Conservation (phyloP, 2,113 vertebrate genomes). For the Sceloporus tristichus region DNA sequence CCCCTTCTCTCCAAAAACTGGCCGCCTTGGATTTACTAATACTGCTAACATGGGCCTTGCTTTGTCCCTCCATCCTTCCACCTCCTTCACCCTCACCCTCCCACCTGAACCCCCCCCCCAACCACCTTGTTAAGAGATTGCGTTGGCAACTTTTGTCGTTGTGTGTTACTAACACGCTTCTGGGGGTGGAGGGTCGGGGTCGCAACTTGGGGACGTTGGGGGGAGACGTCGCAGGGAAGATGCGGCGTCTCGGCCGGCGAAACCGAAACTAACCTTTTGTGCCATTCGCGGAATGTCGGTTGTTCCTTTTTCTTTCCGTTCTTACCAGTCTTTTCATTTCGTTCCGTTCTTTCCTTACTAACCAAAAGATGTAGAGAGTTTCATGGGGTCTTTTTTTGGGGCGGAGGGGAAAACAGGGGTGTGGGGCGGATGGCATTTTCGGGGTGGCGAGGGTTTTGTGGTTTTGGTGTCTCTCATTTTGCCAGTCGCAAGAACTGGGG, state of each 20-base stretch:
- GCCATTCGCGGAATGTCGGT: constrained; percentile 88
- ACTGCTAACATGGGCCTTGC: constrained; percentile 73
- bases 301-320: constrained; percentile 71
- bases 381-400: constrained; percentile 1
- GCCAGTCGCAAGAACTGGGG: constrained; percentile 47
- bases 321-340: constrained; percentile 67
- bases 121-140: constrained; percentile 72
- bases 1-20: constrained; percentile 46
- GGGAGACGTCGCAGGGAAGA: neutral
- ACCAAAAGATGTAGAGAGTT: constrained; percentile 77
- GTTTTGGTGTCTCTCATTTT: constrained; percentile 46
- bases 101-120: constrained; percentile 53
- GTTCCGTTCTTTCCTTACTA: constrained; percentile 80
- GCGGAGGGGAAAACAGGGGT: neutral
- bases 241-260: constrained; percentile 30
- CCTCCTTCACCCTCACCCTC: constrained; percentile 53
- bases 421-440: neutral
- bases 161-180: constrained; percentile 89
- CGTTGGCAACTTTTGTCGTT: constrained; percentile 86
- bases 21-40: constrained; percentile 74
- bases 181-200: neutral
- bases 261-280: constrained; percentile 86
- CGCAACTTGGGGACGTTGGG: neutral
- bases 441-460: constrained; percentile 41
- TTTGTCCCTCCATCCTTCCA: constrained; percentile 63